Base-by-base conservation (phyloP, 1,140 invertebrate species). In the Mesaphorura yosii region DNA sequence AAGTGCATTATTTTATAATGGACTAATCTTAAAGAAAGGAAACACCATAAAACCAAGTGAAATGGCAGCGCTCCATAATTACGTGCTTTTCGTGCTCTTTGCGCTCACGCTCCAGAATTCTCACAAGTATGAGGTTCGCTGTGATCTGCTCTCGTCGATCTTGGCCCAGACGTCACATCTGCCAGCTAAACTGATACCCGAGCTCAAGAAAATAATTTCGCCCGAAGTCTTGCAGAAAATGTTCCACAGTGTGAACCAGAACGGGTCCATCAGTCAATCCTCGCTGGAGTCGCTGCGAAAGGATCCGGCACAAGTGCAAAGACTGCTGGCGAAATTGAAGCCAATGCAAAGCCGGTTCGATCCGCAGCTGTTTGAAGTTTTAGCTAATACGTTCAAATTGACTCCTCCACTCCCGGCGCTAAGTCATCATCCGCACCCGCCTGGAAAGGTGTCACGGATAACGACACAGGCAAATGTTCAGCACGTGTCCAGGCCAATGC, bases 271-370 rank as follows among this genome's bases (percentile, higher is more conserved):
- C 10, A 51, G 29, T 17, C 12, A 26, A 12, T 12, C 25, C 7
- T 6, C 28, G 4, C 6, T 40, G 20, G 31, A 22, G n/a, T 14
- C 38, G 5, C 31, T 41, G 34, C n/a, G 10, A 6, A 25, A 23
- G 14, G 48, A 51, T 25, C 48, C 34, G 5, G 17, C 17, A 20
- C 31, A 56, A 48, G 46, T 56, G 7, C 31, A 53, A 20, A 49
- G 40, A 17, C 14, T 63, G 1, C 27, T 63, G 14, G 40, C 34
- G 15, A 50, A 57, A 27, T 44, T 63, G 15, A 63, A 59, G 25
- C 60, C 60, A 12, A 45, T 26, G 22, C 53, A 59, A 49, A 49
- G 55, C 1, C 40, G 60, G 12, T 41, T 63, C 27, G 60, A 63
- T 27, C 60, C 60, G 10, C 38, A 39, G 28, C 15, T 63, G 23